These are phyloP conservation scores for Coregonus suidteri DNA, from an alignment of 2,797 vertebrate genomes.

Conservation along the genomic window DNA sequence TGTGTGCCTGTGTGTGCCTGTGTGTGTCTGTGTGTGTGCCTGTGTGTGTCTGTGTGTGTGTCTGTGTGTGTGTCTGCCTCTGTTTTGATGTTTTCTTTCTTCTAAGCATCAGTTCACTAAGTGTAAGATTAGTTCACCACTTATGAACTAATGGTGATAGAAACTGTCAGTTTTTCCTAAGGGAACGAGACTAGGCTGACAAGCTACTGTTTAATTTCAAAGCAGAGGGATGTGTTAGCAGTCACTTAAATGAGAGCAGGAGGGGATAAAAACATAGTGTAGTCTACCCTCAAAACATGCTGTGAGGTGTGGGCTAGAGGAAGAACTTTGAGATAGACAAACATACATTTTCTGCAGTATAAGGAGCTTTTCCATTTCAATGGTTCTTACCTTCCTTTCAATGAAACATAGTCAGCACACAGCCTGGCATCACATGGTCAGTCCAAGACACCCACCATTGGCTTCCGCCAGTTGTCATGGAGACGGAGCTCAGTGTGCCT, in stretches of 20 bases:
- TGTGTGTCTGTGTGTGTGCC: neutral
- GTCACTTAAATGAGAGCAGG: neutral
- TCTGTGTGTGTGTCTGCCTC: neutral
- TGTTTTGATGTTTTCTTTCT: neutral
- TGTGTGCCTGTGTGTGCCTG: constrained; percentile 1
- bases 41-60: neutral
- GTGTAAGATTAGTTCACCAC: neutral
- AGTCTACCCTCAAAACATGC: neutral
- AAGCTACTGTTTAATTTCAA: neutral
- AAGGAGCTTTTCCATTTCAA: constrained; percentile 57
- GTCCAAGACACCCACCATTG: constrained; percentile 61
- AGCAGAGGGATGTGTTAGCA: neutral
- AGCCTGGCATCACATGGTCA: constrained; percentile 62
- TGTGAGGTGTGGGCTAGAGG: neutral
- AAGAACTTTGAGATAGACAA: neutral
- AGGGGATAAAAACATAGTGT: neutral
- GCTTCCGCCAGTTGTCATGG: constrained; percentile 78
- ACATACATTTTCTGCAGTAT: constrained; percentile 26
- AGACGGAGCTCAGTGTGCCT: constrained; percentile 65
- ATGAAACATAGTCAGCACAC: constrained; percentile 61
- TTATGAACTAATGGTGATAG: neutral
- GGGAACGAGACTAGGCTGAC: neutral
- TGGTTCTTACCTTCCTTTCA: constrained; percentile 55
- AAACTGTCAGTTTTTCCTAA: neutral
- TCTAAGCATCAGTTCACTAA: neutral